A percentile compares a stretch with the other conserved stretches of the same genome.
phyloP scores from a whole-genome alignment of 2,113 vertebrate species.

The Trachemys scripta region DNA sequence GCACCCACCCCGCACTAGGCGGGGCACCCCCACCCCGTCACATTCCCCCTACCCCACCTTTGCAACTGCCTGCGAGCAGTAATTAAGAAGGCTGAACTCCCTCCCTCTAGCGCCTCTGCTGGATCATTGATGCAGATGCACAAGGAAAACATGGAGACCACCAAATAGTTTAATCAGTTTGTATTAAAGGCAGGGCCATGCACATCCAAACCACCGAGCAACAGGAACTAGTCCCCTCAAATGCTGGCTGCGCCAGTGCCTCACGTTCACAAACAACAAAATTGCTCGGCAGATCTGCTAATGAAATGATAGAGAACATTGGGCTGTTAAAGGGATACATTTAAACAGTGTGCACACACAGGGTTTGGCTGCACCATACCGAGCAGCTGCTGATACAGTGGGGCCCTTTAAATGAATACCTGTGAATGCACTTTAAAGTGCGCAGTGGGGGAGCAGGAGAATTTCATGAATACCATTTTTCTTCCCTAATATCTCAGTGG shows the following conservation, averaged over 20 bases:
- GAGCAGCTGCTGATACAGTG: not conserved
- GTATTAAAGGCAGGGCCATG: not conserved
- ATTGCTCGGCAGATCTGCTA: not conserved
- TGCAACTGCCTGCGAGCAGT: not conserved
- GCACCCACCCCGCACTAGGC: too few species aligned
- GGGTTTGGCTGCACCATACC: not conserved
- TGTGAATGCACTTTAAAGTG: not conserved
- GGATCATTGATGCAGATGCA: not conserved
- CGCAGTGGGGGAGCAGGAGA: not conserved
- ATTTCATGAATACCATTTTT: not conserved
- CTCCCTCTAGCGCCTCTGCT: not conserved
- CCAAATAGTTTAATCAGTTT: not conserved
- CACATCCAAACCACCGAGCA: not conserved
- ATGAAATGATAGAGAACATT: not conserved
- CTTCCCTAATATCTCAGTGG: not conserved
- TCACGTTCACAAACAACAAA: not conserved
- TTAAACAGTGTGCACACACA: not conserved
- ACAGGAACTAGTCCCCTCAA: not conserved
- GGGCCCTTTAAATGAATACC: not conserved
- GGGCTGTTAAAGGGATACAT: not conserved
- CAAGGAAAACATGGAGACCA: not conserved
- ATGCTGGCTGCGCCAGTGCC: not conserved
- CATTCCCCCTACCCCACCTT: not conserved
- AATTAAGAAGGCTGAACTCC: not conserved
- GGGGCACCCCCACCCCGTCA: too few species aligned